These are phyloP conservation scores for Creontiades dilutus DNA, from an alignment of 2,888 invertebrate species.

Conservation along the genomic window DNA sequence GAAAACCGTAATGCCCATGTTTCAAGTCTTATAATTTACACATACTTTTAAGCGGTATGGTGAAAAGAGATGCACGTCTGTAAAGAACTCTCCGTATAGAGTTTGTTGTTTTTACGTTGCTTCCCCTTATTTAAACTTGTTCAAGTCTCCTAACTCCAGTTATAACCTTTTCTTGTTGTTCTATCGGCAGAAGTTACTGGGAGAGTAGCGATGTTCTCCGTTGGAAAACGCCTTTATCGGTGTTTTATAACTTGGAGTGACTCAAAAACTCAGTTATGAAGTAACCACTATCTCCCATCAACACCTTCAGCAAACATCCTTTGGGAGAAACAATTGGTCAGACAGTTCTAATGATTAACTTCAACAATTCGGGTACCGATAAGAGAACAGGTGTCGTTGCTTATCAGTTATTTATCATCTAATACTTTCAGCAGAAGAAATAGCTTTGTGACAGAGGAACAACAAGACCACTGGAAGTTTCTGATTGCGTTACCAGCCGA, in stretches of 20 bases:
- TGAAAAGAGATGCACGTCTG: no score
- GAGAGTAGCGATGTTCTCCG: background rate
- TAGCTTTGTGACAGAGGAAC: background rate
- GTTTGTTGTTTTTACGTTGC: background rate
- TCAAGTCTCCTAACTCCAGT: background rate
- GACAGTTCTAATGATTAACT: slow-evolving; percentile 31
- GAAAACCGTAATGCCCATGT: no score
- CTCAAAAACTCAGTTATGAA: slow-evolving; percentile 16
- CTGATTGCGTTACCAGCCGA: no score
- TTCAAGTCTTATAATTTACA: no score
- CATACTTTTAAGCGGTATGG: no score
- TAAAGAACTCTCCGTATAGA: no score
- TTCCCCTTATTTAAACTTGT: background rate
- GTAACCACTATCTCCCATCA: slow-evolving; percentile 15
- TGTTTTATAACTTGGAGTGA: background rate
- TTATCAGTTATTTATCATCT: background rate
- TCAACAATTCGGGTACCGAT: slow-evolving; percentile 17
- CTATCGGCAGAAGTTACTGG: background rate
- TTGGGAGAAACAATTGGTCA: slow-evolving; percentile 13
- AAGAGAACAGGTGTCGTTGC: slow-evolving; percentile 10
- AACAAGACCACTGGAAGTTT: no score
- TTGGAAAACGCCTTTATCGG: background rate
- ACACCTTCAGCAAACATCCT: slow-evolving; percentile 16
- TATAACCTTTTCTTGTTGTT: background rate
- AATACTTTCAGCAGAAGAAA: background rate